Percentiles rank a stretch among this genome's conserved stretches.
Conservation (phyloP, 2,797 vertebrate genomes). For the Natrix natrix region DNA sequence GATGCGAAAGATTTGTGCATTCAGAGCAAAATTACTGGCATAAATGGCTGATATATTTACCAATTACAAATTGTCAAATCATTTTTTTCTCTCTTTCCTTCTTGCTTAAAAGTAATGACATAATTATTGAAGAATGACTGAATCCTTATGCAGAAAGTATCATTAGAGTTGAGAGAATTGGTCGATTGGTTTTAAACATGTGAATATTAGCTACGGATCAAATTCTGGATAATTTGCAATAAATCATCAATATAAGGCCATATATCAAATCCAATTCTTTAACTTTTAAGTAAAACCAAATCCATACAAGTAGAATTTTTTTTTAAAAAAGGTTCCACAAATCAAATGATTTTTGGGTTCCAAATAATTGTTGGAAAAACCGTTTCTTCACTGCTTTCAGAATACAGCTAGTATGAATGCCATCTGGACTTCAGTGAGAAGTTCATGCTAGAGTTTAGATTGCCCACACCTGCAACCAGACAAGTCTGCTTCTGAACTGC, state of each 20-base stretch:
- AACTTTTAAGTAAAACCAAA: background rate
- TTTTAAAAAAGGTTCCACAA: background rate
- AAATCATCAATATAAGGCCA: background rate
- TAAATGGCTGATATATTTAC: background rate
- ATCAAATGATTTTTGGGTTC: background rate
- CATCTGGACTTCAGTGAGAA: background rate
- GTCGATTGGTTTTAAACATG: background rate
- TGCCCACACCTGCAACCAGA: background rate
- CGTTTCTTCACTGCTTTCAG: background rate
- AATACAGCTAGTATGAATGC: background rate
- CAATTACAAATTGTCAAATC: constrained; percentile 11
- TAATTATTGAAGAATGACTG: background rate
- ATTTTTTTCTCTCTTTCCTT: background rate
- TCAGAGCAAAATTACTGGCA: constrained; percentile 9
- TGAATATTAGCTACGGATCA: background rate
- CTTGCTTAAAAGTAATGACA: background rate
- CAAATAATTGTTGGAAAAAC: background rate
- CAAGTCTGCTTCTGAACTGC: background rate
- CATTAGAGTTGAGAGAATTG: constrained; percentile 4
- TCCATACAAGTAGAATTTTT: background rate
- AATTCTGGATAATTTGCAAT: background rate
- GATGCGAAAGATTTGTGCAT: background rate
- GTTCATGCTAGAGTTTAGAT: background rate
- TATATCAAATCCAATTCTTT: background rate
- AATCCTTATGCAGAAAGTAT: background rate